Percentiles rank a stretch among this genome's conserved stretches.
phyloP scores from a whole-genome alignment of 2,888 invertebrate genomes.

The Rhyacophila evoluta region DNA sequence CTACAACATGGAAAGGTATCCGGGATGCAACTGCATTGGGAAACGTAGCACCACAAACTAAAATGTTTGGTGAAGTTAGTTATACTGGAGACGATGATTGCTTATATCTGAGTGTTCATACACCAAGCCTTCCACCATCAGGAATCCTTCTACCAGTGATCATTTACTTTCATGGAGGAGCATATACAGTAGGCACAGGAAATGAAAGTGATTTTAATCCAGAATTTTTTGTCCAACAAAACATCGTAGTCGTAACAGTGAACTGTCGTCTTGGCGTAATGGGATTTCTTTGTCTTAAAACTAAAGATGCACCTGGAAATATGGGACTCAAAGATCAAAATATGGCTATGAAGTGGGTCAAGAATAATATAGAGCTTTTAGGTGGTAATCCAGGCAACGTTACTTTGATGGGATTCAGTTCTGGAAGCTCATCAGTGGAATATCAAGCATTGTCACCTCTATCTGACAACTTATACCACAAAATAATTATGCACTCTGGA shows the following conservation, averaged over 20 bases:
- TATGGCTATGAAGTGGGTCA: constrained; percentile 66
- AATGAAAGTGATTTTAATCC: constrained; percentile 64
- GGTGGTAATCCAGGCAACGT: constrained; percentile 65
- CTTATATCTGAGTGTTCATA: constrained; percentile 64
- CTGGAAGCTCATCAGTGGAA: constrained; percentile 64
- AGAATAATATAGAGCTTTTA: constrained; percentile 63
- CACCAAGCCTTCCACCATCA: constrained; percentile 58
- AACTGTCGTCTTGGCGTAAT: constrained; percentile 68
- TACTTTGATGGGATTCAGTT: constrained; percentile 67
- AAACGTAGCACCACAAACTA: constrained; percentile 57
- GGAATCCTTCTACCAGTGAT: constrained; percentile 63
- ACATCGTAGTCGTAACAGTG: constrained; percentile 65
- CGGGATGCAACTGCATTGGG: constrained; percentile 66
- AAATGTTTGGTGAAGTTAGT: constrained; percentile 53
- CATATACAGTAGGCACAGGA: constrained; percentile 65
- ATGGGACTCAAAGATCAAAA: constrained; percentile 67
- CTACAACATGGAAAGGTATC: constrained; percentile 64
- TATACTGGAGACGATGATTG: constrained; percentile 64
- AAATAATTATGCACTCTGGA: constrained; percentile 65
- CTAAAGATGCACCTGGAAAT: constrained; percentile 66
- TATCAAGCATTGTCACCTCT: constrained; percentile 64
- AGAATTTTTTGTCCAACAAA: constrained; percentile 64
- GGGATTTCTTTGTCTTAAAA: constrained; percentile 65
- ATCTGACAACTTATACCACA: constrained; percentile 64
- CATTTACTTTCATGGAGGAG: constrained; percentile 69